Percentiles rank a stretch among this genome's conserved stretches.
Conservation (phyloP, 2,113 vertebrate species). For the Felis chaus region DNA sequence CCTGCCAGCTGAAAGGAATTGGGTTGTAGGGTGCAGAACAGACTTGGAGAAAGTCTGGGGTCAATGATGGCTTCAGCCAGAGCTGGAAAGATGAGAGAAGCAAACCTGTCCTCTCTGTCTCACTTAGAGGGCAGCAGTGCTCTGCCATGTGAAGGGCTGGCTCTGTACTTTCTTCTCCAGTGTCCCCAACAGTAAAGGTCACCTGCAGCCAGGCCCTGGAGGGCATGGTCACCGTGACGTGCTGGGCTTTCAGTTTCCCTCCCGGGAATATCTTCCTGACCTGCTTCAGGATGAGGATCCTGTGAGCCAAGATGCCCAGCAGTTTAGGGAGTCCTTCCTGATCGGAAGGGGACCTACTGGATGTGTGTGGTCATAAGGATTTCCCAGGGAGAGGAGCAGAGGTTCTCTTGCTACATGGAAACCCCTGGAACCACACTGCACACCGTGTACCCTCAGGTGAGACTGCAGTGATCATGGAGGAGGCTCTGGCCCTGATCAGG, state of each 20-base stretch:
- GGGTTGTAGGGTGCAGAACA: neutral
- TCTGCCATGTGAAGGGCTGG: rapidly evolving
- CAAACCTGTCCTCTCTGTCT: rapidly evolving
- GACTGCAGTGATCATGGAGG: neutral
- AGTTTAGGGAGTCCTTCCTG: neutral
- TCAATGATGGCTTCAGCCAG: neutral
- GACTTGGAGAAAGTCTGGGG: neutral
- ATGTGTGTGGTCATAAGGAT: neutral
- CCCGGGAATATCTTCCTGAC: rapidly evolving
- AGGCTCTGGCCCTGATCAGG: no score
- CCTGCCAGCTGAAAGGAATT: neutral
- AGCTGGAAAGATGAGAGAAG: neutral
- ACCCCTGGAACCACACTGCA: rapidly evolving
- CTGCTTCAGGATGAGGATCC: neutral
- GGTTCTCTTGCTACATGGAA: neutral
- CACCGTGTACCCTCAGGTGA: neutral
- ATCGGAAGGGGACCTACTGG: neutral
- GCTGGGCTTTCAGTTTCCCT: neutral
- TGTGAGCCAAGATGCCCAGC: rapidly evolving
- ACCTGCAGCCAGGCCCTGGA: rapidly evolving
- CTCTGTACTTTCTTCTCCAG: neutral
- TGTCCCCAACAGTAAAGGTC: neutral
- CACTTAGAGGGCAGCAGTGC: neutral
- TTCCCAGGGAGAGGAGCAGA: neutral
- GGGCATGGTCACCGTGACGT: neutral